A percentile compares a stretch with the other conserved stretches of the same genome.
These are phyloP conservation scores for Sarcophaga rosellei DNA, from an alignment of 2,888 invertebrate genomes.

Conservation along the genomic window DNA sequence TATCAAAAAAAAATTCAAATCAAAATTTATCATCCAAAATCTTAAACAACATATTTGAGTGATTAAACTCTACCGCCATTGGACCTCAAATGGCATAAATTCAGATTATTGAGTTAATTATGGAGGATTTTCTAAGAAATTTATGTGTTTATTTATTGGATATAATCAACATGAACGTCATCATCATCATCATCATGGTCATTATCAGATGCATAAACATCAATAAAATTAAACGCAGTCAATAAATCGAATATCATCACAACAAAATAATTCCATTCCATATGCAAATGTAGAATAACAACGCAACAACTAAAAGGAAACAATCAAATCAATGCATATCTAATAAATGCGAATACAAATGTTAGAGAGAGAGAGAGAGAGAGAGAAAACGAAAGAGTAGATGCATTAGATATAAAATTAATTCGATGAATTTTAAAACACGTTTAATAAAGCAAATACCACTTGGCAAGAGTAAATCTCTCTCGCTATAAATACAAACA, in stretches of 20 bases:
- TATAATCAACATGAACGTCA: neutral
- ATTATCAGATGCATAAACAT: neutral
- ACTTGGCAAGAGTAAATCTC: conserved; percentile 23
- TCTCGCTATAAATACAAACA: conserved; percentile 9
- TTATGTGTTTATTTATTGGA: neutral
- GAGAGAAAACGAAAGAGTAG: neutral
- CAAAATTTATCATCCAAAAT: no score
- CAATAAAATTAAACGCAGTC: neutral
- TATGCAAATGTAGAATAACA: neutral
- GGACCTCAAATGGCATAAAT: neutral
- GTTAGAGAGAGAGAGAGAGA: no score
- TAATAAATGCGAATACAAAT: no score
- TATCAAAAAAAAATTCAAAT: no score
- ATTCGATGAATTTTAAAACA: conserved; percentile 39
- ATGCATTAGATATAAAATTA: neutral
- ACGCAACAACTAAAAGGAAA: neutral
- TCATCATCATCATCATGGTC: neutral
- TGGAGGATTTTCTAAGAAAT: neutral
- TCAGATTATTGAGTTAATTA: neutral
- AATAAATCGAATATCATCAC: neutral
- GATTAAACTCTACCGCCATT: neutral
- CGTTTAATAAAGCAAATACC: conserved; percentile 36
- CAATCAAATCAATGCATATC: neutral
- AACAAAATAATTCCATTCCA: neutral
- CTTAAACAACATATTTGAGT: no score